Evolutionary conservation across 1,140 invertebrate species (phyloP).

Genomic region (Cotesia glomerata): DNA sequence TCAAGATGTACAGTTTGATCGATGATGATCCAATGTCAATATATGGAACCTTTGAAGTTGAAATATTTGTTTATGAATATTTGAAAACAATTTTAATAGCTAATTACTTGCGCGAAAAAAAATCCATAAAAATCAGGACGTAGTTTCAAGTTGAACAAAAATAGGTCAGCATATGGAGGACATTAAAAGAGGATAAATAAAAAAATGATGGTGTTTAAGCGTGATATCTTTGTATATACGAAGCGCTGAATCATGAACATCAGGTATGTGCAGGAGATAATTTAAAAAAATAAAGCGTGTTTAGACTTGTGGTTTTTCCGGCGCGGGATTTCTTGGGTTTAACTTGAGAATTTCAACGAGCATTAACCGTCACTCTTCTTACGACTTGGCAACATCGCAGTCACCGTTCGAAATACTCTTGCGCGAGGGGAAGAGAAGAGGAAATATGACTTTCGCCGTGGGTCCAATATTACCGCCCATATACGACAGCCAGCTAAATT

Average conservation of each 20-base stretch:
- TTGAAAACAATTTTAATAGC: no score
- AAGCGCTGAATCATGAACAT: background rate
- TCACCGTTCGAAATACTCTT: constrained; percentile 48
- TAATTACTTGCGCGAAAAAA: no score
- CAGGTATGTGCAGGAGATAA: background rate
- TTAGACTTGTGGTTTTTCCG: constrained; percentile 38
- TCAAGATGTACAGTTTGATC: no score
- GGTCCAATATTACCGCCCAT: constrained; percentile 20
- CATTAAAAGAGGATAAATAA: no score
- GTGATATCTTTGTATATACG: background rate
- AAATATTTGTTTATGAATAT: no score
- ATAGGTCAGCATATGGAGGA: no score
- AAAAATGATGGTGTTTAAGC: background rate
- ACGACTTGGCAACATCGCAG: constrained; percentile 37
- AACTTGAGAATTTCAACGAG: background rate
- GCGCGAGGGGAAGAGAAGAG: constrained; percentile 37
- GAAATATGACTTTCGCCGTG: constrained; percentile 47
- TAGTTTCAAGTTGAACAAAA: no score
- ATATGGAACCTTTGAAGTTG: no score
- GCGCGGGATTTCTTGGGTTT: background rate
- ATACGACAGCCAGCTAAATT: background rate
- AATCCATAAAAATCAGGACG: no score
- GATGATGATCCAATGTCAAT: no score
- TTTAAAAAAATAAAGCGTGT: constrained; percentile 39
- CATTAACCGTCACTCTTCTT: no score